Conservation (phyloP, 2,888 invertebrate genomes). For the Dicranocentrus wangi region DNA sequence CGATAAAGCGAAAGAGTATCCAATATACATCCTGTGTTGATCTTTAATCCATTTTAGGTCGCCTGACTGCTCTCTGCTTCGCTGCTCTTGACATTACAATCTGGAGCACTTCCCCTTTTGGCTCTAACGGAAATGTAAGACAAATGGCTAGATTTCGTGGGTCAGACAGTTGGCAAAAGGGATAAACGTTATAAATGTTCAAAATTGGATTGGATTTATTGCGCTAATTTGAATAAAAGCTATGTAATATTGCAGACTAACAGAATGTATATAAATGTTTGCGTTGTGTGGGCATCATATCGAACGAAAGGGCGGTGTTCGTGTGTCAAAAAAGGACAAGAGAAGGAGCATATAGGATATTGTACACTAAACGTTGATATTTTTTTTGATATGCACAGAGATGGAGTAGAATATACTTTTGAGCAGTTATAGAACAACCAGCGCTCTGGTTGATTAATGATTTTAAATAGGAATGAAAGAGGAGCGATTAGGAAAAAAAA, state of each 20-base stretch:
- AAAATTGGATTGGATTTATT: constrained; percentile 27
- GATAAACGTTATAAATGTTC: neutral
- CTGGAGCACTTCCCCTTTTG: neutral
- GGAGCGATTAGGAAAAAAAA: neutral
- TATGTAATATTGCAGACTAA: neutral
- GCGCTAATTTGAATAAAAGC: constrained; percentile 16
- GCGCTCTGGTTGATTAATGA: neutral
- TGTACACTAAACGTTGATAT: neutral
- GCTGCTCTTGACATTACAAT: constrained; percentile 1
- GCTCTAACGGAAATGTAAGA: too few relatives aligned
- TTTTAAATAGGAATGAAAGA: neutral
- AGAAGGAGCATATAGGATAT: neutral
- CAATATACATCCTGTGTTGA: too few relatives aligned
- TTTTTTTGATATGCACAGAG: neutral
- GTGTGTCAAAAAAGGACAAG: neutral
- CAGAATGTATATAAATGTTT: neutral
- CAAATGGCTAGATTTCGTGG: neutral
- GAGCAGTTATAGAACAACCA: neutral
- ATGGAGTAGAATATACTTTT: neutral
- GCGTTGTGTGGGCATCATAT: constrained; percentile 9
- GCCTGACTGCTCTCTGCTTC: too few relatives aligned
- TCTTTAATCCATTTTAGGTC: too few relatives aligned
- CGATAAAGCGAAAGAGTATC: too few relatives aligned
- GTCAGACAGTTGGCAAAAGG: neutral
- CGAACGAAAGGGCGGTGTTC: constrained; percentile 17